phyloP scores from a whole-genome alignment of 2,797 vertebrate species.

The Muscicapa comitata region DNA sequence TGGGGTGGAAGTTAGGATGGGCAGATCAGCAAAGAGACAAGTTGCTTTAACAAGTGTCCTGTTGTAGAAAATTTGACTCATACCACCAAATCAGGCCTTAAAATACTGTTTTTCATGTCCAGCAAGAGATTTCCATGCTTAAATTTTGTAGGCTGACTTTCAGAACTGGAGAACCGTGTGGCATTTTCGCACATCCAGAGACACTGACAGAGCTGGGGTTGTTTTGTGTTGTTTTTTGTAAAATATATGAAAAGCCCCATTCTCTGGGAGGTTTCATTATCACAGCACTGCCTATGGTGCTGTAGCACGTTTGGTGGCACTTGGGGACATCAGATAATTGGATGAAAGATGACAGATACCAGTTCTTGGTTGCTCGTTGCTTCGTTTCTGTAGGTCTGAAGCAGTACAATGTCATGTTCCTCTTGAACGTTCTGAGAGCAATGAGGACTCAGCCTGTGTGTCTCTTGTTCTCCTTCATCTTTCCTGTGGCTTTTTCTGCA shows the following conservation, averaged over 20 bases:
- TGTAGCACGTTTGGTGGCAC: neutral
- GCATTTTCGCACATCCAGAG: rapidly evolving
- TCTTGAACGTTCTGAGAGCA: neutral
- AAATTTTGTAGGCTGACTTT: neutral
- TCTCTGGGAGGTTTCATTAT: neutral
- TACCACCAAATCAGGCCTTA: neutral
- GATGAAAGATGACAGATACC: neutral
- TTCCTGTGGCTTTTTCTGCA: neutral
- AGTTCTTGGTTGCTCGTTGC: neutral
- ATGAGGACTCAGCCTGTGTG: rapidly evolving
- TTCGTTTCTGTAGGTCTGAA: neutral
- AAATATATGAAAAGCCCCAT: neutral
- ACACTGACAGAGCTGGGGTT: rapidly evolving
- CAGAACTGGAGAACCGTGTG: neutral
- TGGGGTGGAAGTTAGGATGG: neutral
- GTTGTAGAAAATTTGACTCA: neutral
- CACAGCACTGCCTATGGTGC: neutral
- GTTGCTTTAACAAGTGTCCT: neutral
- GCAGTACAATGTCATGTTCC: neutral
- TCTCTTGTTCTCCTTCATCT: neutral
- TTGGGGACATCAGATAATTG: neutral
- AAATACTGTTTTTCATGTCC: neutral
- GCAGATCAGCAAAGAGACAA: neutral
- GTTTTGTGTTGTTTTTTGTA: neutral
- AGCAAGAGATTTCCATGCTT: neutral